These are phyloP conservation scores for Caenorhabditis angaria DNA, from an alignment of 2,888 invertebrate genomes.

Conservation along the genomic window DNA sequence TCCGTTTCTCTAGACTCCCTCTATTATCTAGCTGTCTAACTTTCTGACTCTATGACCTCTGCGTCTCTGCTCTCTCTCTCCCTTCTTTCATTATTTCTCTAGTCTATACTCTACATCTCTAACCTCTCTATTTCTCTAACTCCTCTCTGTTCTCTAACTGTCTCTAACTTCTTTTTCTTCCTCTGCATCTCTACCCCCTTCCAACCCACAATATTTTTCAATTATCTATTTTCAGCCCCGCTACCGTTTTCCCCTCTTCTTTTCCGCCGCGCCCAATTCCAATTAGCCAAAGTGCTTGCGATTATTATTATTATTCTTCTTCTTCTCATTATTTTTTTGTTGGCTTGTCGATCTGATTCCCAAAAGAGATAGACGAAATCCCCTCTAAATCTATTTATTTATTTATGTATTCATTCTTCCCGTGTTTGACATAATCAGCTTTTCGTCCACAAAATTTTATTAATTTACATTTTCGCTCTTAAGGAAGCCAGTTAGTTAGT, in stretches of 20 bases:
- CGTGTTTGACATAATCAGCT: too few species aligned
- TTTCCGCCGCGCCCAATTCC: background rate
- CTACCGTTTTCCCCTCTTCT: background rate
- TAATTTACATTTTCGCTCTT: too few species aligned
- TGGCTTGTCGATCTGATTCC: too few species aligned
- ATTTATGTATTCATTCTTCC: too few species aligned
- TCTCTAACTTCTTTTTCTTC: background rate
- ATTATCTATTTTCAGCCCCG: background rate
- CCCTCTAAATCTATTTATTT: too few species aligned
- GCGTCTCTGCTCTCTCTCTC: slow-evolving; percentile 16
- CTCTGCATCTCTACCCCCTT: background rate
- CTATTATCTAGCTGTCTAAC: background rate
- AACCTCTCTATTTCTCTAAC: background rate
- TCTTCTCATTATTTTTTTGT: background rate
- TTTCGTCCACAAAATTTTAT: too few species aligned
- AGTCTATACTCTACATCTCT: background rate
- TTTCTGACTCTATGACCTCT: slow-evolving; percentile 10
- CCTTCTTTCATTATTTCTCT: slow-evolving; percentile 6
- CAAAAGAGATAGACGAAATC: too few species aligned
- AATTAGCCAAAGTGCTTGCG: slow-evolving; percentile 1
- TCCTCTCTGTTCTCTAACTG: slow-evolving; percentile 8
- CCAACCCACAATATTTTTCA: too few species aligned
- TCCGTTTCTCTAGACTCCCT: background rate
- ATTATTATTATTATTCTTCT: background rate
- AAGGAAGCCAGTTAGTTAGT: too few species aligned